Evolutionary conservation across 1,140 invertebrate species (phyloP), one percentile per base, ranked within the genome.

Genomic region (Aphaenogaster ashmeadi): DNA sequence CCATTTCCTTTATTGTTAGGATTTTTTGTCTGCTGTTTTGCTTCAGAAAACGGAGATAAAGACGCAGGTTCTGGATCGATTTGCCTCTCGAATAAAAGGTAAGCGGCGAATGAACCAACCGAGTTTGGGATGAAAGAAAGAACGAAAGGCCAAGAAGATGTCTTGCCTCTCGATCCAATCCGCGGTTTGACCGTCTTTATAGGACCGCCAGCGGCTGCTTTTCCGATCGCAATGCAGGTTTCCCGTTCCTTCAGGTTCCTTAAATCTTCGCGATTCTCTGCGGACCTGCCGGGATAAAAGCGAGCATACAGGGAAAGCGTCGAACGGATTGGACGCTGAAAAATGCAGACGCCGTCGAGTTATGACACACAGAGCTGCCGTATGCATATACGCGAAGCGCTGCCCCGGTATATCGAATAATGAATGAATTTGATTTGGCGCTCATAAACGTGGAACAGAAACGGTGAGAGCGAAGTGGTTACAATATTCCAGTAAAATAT

Each of bases 391-490:
- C 44, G 21, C 44, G 18, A 54, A 41, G 44, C 67, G 64, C 13
- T 41, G 41, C 36, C 11, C 56, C 27, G 27, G 33, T 13, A 86
- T 86, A 80, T 80, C 62, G 72, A 67, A 79, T 86, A 79, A 86
- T 74, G 58, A 77, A 79, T 80, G 84, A 66, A 86, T 86, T 80
- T 86, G 56, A 86, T 86, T 85, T 85, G 33, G 60, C 44, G 47
- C 47, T 64, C 52, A 36, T 38, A 38, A 72, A 33, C 50, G 21
- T 54, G 52, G 18, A 56, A 41, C 13, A 27, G 38, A 0, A 41
- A 67, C 36, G 15, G 8, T 2, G 41, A 36, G 36, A 58, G 54
- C 18, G 13, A 69, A 54, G 7, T 52, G 9, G 74, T 21, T 77
- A 11, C 47, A 33, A 8, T 41, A n/a, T 21, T 3, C 13, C 21